Percentiles rank a stretch among this genome's conserved stretches.
Conservation (phyloP, 2,888 invertebrate species). For the Rhaphigaster nebulosa region DNA sequence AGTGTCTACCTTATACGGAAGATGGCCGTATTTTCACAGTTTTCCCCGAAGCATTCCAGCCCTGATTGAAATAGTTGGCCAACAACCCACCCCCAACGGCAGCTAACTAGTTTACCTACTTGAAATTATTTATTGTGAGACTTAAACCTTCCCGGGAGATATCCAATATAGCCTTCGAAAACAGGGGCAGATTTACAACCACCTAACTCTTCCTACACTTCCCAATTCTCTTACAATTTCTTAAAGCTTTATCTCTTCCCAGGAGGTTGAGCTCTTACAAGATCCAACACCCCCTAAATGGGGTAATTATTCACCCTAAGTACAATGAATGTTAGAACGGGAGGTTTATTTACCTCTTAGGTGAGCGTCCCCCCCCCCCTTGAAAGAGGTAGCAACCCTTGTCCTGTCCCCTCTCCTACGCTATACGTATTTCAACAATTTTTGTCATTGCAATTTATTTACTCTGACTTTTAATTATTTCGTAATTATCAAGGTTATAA, state of each 20-base stretch:
- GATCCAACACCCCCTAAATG: conserved; percentile 46
- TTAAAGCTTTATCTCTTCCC: conserved; percentile 14
- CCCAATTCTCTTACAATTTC: conserved; percentile 46
- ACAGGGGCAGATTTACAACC: conserved; percentile 17
- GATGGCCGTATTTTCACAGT: conserved; percentile 24
- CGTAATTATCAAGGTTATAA: no score
- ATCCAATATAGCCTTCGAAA: conserved; percentile 47
- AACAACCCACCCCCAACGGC: background rate
- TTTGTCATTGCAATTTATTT: background rate
- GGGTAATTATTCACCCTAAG: conserved; percentile 31
- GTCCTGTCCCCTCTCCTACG: background rate
- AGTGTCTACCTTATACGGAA: background rate
- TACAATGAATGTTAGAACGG: conserved; percentile 38
- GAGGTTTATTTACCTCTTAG: conserved; percentile 28
- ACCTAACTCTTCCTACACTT: conserved; percentile 23
- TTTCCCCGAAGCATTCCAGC: conserved; percentile 52
- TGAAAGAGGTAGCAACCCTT: background rate
- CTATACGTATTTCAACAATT: background rate
- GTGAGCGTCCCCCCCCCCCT: background rate
- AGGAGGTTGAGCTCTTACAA: conserved; percentile 11
- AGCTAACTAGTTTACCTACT: conserved; percentile 55
- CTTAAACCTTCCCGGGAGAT: background rate
- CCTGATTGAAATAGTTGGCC: conserved; percentile 55
- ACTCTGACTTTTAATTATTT: no score
- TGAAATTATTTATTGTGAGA: conserved; percentile 57